Evolutionary conservation across 2,113 vertebrate genomes (phyloP).

Genomic region (Scartelaos histophorus): DNA sequence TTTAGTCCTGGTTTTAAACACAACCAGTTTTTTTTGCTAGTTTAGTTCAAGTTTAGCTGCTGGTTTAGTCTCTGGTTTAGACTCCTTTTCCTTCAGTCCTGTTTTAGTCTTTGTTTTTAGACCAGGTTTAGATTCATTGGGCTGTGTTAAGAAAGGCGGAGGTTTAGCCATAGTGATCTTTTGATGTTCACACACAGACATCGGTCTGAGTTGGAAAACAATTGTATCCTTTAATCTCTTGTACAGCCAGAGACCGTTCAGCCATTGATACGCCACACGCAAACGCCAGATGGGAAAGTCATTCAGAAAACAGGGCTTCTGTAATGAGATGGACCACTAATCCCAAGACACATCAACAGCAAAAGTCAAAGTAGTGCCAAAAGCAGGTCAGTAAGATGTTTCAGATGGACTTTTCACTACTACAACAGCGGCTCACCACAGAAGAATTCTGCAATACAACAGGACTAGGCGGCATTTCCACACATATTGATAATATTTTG

Average conservation of each 20-base stretch:
- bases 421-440: no score
- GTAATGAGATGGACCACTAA: constrained; percentile 19
- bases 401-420: not conserved
- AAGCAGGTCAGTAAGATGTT: not conserved
- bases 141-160: not conserved
- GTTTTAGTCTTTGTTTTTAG: no score
- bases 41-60: no score
- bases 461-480: no score
- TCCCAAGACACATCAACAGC: constrained; percentile 19
- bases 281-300: constrained; percentile 35
- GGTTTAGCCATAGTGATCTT: constrained; percentile 10
- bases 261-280: constrained; percentile 17
- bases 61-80: no score
- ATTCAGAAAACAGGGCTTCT: constrained; percentile 25
- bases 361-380: not conserved
- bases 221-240: constrained; percentile 22
- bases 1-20: no score
- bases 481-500: no score
- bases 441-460: no score
- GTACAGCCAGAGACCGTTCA: constrained; percentile 6
- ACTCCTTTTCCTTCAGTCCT: no score
- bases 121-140: not conserved
- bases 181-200: constrained; percentile 19
- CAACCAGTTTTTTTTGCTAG: no score
- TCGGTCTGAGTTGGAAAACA: constrained; percentile 10